Evolutionary conservation across 2,113 vertebrate species (phyloP).

Genomic region (Psilopsiagon aurifrons): DNA sequence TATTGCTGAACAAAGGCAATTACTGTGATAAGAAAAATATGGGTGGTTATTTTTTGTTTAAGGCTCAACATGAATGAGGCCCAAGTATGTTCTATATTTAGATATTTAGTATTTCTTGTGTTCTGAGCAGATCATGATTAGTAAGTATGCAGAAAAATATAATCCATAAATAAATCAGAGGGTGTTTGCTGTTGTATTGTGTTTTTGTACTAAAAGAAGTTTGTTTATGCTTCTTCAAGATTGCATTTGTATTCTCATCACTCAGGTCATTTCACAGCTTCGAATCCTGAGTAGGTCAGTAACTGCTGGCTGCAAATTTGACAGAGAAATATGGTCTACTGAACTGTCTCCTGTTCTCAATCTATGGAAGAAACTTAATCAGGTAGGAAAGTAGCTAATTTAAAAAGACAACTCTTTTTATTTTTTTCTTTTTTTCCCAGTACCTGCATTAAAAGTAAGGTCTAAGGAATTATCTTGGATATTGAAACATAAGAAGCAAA

Average conservation of each 20-base stretch:
- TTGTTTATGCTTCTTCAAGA: neutral
- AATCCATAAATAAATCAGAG: neutral
- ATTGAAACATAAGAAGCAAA: neutral
- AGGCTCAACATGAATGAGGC: neutral
- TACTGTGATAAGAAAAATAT: neutral
- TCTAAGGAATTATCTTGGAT: neutral
- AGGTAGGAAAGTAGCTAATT: slow-evolving; percentile 77
- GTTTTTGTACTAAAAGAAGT: neutral
- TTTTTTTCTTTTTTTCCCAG: neutral
- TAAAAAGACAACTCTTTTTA: neutral
- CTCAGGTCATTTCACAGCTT: slow-evolving; percentile 94
- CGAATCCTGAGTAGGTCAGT: slow-evolving; percentile 88
- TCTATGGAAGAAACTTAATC: slow-evolving; percentile 97
- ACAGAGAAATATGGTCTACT: slow-evolving; percentile 94
- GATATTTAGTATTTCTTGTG: neutral
- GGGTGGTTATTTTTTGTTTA: neutral
- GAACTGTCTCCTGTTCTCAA: slow-evolving; percentile 93
- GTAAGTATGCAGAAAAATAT: neutral
- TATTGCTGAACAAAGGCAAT: neutral
- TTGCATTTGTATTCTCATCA: slow-evolving; percentile 35
- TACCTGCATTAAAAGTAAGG: neutral
- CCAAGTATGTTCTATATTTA: neutral
- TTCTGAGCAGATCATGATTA: neutral
- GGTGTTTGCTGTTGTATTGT: neutral
- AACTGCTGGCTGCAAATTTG: slow-evolving; percentile 91